Evolutionary conservation across 2,888 invertebrate genomes (phyloP).

Genomic region (Spodoptera picta): DNA sequence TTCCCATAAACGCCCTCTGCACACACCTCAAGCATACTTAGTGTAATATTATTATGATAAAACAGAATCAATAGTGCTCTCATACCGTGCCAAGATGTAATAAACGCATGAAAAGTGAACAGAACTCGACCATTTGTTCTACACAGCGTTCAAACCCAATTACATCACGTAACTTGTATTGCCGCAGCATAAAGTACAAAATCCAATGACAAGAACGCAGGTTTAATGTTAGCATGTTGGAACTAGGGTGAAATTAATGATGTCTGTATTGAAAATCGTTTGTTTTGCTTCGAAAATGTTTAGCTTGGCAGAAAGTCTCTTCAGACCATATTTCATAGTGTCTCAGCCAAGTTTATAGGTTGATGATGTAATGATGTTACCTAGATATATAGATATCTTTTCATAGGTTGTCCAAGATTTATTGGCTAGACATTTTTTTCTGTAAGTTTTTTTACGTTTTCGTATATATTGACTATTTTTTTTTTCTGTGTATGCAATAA

Average conservation of each 20-base stretch:
- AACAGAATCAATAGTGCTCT: slow-evolving; percentile 79
- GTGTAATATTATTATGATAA: slow-evolving; percentile 68
- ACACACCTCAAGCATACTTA: slow-evolving; percentile 68
- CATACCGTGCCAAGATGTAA: slow-evolving; percentile 81
- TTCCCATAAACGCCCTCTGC: slow-evolving; percentile 27
- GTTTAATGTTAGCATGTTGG: slow-evolving; percentile 62
- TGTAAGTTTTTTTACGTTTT: neutral
- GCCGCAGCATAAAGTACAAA: slow-evolving; percentile 54
- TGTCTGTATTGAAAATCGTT: slow-evolving; percentile 77
- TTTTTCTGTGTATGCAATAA: too few species aligned
- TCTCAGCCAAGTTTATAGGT: slow-evolving; percentile 54
- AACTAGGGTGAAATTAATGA: slow-evolving; percentile 79
- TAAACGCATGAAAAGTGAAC: slow-evolving; percentile 84
- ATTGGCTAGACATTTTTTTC: neutral
- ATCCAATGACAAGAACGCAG: slow-evolving; percentile 39
- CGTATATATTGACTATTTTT: neutral
- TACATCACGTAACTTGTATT: slow-evolving; percentile 50
- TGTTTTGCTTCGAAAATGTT: slow-evolving; percentile 74
- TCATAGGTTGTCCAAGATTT: slow-evolving; percentile 10
- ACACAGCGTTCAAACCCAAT: slow-evolving; percentile 51
- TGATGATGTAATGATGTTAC: slow-evolving; percentile 48
- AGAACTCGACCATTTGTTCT: slow-evolving; percentile 75
- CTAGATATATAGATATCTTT: slow-evolving; percentile 34
- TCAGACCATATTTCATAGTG: slow-evolving; percentile 63
- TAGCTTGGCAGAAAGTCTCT: slow-evolving; percentile 65